Evolutionary conservation across 2,113 vertebrate species (phyloP).

Genomic region (Lepus americanus): DNA sequence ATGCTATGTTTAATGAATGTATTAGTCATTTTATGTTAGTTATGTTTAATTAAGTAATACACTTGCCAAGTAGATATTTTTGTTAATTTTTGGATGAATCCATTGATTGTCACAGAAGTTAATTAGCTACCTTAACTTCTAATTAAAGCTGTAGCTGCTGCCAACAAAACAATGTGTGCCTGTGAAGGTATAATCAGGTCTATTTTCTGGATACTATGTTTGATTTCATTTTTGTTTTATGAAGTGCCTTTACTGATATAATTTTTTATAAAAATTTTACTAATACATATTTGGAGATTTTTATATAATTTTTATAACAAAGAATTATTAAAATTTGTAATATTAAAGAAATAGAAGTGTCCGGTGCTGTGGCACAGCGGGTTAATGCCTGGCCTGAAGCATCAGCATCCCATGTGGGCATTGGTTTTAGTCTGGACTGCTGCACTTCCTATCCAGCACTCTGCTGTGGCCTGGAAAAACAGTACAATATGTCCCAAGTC

Average conservation of each 20-base stretch:
- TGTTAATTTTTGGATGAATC: conserved; percentile 14
- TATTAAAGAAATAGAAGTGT: not conserved
- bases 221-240: not conserved
- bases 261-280: not conserved
- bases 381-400: no score
- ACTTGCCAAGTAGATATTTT: conserved; percentile 14
- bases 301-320: not conserved
- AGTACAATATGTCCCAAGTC: no score
- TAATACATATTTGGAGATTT: not conserved
- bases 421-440: no score
- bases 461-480: no score
- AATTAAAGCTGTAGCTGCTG: not conserved
- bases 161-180: not conserved
- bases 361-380: no score
- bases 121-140: not conserved
- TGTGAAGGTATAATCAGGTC: not conserved
- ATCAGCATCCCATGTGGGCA: no score
- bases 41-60: not conserved
- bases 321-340: not conserved
- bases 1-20: not conserved
- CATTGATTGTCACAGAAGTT: conserved; percentile 3
- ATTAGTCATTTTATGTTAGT: not conserved
- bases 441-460: no score
- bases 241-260: not conserved
- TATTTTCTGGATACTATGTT: not conserved